Conservation (phyloP, 2,797 vertebrate genomes). For the Sebastes taczanowskii region DNA sequence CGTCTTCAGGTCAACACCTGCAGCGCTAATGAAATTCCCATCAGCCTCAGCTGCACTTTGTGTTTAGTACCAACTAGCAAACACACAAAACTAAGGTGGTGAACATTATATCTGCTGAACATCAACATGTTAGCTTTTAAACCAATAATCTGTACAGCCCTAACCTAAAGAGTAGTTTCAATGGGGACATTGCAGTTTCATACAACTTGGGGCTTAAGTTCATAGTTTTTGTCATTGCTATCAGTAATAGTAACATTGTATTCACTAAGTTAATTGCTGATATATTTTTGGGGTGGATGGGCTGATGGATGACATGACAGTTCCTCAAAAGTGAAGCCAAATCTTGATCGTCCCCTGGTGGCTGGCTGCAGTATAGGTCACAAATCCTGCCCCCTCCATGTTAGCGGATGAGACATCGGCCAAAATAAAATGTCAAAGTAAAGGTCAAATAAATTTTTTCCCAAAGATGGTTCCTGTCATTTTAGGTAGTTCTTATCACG, state of each 20-base stretch:
- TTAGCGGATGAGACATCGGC: too few species aligned
- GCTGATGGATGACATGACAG: too few species aligned
- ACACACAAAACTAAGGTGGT: background rate
- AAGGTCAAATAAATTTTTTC: too few species aligned
- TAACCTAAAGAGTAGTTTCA: background rate
- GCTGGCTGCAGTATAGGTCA: too few species aligned
- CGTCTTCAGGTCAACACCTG: too few species aligned
- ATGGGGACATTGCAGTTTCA: background rate
- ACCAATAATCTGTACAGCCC: background rate
- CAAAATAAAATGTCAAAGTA: too few species aligned
- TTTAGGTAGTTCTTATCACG: too few species aligned
- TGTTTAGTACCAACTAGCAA: background rate
- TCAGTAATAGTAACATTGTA: background rate
- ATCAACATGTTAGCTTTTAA: background rate
- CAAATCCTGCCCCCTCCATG: too few species aligned
- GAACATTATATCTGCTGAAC: background rate
- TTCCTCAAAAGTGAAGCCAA: too few species aligned
- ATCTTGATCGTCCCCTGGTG: too few species aligned
- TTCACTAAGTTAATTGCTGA: background rate
- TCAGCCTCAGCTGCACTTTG: background rate
- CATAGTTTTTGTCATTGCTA: background rate
- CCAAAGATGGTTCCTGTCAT: background rate
- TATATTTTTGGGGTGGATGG: background rate
- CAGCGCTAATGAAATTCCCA: too few species aligned
- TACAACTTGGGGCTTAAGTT: background rate